Evolutionary conservation across 2,797 vertebrate genomes (phyloP).

Genomic region (Amphiprion clarkii): DNA sequence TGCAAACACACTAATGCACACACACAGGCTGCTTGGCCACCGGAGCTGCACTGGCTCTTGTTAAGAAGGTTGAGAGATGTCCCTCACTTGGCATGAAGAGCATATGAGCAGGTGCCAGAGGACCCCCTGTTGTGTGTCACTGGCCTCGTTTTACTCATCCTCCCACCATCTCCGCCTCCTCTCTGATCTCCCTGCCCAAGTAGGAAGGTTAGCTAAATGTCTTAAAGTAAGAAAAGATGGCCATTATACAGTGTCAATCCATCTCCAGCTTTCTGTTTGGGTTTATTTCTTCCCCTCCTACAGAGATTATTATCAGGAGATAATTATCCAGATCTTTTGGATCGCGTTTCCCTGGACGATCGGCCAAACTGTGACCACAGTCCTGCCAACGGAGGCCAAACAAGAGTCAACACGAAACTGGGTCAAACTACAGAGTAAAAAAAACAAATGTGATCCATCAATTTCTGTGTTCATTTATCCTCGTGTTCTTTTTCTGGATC

Average conservation of each 20-base stretch:
- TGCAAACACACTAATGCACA: slow-evolving; percentile 52
- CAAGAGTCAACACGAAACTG: slow-evolving; percentile 49
- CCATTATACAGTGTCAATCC: neutral
- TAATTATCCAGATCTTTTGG: slow-evolving; percentile 14
- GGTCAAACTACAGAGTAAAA: slow-evolving; percentile 49
- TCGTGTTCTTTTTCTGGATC: slow-evolving; percentile 7
- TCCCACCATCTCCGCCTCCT: slow-evolving; percentile 43
- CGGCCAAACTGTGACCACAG: slow-evolving; percentile 28
- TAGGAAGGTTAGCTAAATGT: slow-evolving; percentile 26
- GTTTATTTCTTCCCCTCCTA: neutral
- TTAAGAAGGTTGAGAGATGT: slow-evolving; percentile 65
- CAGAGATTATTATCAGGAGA: slow-evolving; percentile 8
- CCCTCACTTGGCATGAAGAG: slow-evolving; percentile 54
- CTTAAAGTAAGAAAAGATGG: slow-evolving; percentile 15
- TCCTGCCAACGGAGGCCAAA: slow-evolving; percentile 33
- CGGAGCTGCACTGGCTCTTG: slow-evolving; percentile 56
- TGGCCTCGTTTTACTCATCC: slow-evolving; percentile 56
- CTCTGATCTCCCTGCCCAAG: slow-evolving; percentile 55
- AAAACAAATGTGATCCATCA: neutral
- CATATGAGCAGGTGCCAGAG: slow-evolving; percentile 54
- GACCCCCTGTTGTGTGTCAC: slow-evolving; percentile 55
- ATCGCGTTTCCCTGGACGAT: slow-evolving; percentile 9
- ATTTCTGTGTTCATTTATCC: slow-evolving; percentile 25
- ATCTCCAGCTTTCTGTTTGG: neutral
- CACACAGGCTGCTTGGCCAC: slow-evolving; percentile 54